These are phyloP conservation scores for Ooceraea biroi DNA, from an alignment of 1,140 invertebrate genomes.

Conservation along the genomic window DNA sequence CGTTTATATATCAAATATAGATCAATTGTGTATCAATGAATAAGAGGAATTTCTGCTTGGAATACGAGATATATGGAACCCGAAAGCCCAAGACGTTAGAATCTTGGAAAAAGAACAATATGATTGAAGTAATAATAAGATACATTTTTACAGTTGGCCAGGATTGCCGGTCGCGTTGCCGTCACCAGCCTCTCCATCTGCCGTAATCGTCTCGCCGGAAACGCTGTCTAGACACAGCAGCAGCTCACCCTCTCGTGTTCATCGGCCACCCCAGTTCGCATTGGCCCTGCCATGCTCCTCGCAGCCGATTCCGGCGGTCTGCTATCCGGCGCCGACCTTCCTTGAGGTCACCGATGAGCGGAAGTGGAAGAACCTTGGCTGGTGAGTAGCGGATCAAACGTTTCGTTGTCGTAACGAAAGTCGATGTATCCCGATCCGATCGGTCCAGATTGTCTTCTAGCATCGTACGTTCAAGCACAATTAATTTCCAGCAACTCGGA, in stretches of 20 bases:
- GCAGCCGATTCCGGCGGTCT: slow-evolving; percentile 83
- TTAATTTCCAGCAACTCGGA: background rate
- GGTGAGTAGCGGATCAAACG: slow-evolving; percentile 76
- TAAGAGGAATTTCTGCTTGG: too few species aligned
- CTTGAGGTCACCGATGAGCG: slow-evolving; percentile 82
- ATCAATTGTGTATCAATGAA: too few species aligned
- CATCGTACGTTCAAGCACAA: background rate
- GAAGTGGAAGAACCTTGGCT: slow-evolving; percentile 83
- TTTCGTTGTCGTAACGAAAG: slow-evolving; percentile 18
- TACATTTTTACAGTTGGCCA: slow-evolving; percentile 81
- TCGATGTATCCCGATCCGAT: slow-evolving; percentile 12
- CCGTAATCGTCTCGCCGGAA: slow-evolving; percentile 91
- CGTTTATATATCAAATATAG: too few species aligned
- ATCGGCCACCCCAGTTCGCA: slow-evolving; percentile 81
- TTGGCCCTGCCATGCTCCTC: slow-evolving; percentile 81
- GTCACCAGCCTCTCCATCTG: slow-evolving; percentile 90
- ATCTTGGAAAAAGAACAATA: background rate
- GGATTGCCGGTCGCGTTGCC: slow-evolving; percentile 86
- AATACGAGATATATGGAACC: background rate
- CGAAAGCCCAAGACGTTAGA: background rate
- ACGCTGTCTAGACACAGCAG: slow-evolving; percentile 89
- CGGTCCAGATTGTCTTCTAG: background rate
- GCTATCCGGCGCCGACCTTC: slow-evolving; percentile 83
- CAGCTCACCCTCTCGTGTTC: slow-evolving; percentile 82
- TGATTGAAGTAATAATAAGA: background rate